These are phyloP conservation scores for Noturus placidus DNA, from an alignment of 2,113 vertebrate genomes.

Conservation along the genomic window DNA sequence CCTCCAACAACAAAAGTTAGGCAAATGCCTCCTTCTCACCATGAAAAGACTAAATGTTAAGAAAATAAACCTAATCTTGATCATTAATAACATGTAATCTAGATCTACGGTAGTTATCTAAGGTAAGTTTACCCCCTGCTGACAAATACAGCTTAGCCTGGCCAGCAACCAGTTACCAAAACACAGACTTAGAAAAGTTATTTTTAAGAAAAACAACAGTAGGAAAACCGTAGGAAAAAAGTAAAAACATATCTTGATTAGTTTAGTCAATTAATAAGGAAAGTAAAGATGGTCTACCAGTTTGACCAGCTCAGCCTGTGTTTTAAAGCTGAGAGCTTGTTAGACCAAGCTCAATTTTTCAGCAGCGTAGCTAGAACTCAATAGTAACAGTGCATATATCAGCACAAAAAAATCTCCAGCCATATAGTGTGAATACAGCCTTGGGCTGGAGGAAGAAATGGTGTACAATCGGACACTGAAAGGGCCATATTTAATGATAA, in stretches of 20 bases:
- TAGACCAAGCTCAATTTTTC: background rate
- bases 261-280: background rate
- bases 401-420: background rate
- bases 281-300: background rate
- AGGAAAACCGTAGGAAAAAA: background rate
- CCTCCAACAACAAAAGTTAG: background rate
- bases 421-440: background rate
- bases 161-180: background rate
- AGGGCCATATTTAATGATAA: background rate
- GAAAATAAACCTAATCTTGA: background rate
- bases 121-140: background rate
- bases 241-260: background rate
- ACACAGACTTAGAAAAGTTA: background rate
- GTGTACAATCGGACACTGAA: background rate
- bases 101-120: background rate
- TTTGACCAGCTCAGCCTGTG: background rate
- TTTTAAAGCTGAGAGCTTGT: background rate
- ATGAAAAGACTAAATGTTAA: background rate
- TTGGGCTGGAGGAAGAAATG: background rate
- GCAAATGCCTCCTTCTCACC: background rate
- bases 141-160: background rate
- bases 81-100: background rate
- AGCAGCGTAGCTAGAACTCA: background rate
- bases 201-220: background rate
- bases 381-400: background rate